Conservation (phyloP, 1,140 invertebrate genomes). For the Penaeus vannamei region DNA sequence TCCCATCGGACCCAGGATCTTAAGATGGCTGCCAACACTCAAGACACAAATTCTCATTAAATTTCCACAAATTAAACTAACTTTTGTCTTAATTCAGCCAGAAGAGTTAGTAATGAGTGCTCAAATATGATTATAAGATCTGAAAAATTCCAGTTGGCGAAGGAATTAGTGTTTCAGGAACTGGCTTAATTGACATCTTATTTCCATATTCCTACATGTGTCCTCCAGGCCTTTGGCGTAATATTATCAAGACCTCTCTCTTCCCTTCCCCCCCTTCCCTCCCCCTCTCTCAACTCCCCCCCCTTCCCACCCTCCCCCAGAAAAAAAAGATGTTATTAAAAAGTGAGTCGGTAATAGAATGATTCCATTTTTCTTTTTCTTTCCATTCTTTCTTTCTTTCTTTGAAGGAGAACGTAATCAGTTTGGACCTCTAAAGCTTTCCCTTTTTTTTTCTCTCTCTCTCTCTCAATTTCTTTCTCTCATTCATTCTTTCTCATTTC, state of each 20-base stretch:
- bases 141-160: conserved; percentile 58
- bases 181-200: conserved; percentile 63
- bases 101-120: conserved; percentile 63
- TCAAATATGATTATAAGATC: conserved; percentile 66
- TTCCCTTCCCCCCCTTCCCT: neutral
- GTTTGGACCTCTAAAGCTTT: too few species aligned
- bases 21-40: conserved; percentile 45
- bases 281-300: neutral
- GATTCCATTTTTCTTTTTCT: neutral
- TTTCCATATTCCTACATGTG: conserved; percentile 59
- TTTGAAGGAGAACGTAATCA: too few species aligned
- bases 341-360: neutral
- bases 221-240: conserved; percentile 34
- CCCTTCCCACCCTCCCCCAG: neutral
- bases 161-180: conserved; percentile 53
- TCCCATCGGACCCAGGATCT: neutral
- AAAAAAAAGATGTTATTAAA: neutral
- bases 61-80: conserved; percentile 62
- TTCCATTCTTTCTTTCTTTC: neutral
- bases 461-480: conserved; percentile 24
- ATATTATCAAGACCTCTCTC: conserved; percentile 23
- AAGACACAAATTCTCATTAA: conserved; percentile 58
- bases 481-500: neutral
- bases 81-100: conserved; percentile 63
- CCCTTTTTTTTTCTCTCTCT: neutral